Evolutionary conservation across 2,888 invertebrate genomes (phyloP).

Genomic region (Stenolophus ochropezus): DNA sequence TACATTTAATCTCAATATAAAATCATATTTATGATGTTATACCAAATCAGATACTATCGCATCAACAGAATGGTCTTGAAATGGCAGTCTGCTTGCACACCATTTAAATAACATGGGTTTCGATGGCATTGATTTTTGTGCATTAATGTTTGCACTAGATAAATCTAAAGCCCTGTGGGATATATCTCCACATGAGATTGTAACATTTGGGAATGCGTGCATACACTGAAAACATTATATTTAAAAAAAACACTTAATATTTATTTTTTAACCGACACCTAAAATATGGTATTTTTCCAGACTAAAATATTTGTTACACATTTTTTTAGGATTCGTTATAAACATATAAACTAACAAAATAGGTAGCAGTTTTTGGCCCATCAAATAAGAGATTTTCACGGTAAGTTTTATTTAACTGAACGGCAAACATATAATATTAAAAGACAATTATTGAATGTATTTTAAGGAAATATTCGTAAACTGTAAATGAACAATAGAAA

Average conservation of each 20-base stretch:
- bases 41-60: conserved; percentile 76
- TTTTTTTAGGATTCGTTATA: too few species aligned
- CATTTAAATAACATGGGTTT: conserved; percentile 72
- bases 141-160: conserved; percentile 71
- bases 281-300: too few species aligned
- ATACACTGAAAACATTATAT: conserved; percentile 43
- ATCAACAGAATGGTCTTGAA: conserved; percentile 74
- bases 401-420: too few species aligned
- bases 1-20: not conserved
- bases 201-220: conserved; percentile 71
- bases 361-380: too few species aligned
- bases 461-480: too few species aligned
- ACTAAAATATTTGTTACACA: too few species aligned
- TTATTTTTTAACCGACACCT: too few species aligned
- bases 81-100: conserved; percentile 74
- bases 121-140: conserved; percentile 63
- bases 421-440: too few species aligned
- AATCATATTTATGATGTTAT: not conserved
- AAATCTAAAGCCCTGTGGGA: conserved; percentile 72
- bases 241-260: not conserved
- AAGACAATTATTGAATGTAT: too few species aligned
- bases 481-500: too few species aligned
- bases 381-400: too few species aligned
- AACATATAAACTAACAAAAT: too few species aligned
- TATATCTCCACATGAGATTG: conserved; percentile 75